phyloP scores from a whole-genome alignment of 2,888 invertebrate species.

The Lepidocyrtinus sp. region DNA sequence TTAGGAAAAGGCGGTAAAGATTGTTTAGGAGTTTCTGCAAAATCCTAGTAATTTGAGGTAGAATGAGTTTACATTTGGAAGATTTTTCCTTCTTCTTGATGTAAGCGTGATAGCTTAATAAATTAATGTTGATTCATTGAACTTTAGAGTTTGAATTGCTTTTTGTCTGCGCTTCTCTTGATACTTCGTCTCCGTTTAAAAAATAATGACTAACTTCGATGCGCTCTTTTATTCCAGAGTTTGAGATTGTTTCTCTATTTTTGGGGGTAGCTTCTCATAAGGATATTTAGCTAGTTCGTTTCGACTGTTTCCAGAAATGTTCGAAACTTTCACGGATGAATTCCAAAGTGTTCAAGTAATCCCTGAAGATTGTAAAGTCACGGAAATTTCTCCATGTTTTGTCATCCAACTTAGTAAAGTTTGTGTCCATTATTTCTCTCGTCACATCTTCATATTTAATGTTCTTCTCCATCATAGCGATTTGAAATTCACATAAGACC shows the following conservation, averaged over 20 bases:
- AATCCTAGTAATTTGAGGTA: constrained; percentile 1
- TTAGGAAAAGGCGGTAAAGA: neutral
- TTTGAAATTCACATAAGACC: constrained; percentile 81
- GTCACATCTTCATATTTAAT: constrained; percentile 73
- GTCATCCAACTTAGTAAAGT: constrained; percentile 71
- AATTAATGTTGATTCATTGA: no score
- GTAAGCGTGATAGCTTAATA: constrained; percentile 10
- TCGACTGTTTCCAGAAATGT: constrained; percentile 65
- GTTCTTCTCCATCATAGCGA: constrained; percentile 75
- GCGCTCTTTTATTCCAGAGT: no score
- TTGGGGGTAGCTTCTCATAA: no score
- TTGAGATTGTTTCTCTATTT: no score
- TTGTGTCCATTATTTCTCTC: constrained; percentile 72
- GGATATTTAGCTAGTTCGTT: no score
- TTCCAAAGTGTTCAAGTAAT: constrained; percentile 78
- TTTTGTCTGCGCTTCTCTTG: no score
- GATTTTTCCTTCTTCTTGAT: neutral
- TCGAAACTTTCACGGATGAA: constrained; percentile 75
- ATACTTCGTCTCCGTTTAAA: neutral
- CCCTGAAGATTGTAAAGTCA: constrained; percentile 78
- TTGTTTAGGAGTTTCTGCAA: neutral
- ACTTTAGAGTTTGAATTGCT: no score
- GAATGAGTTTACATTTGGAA: constrained; percentile 4
- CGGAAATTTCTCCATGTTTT: constrained; percentile 75
- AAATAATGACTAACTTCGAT: neutral